Conservation (phyloP, 2,113 vertebrate genomes). For the Saccopteryx leptura region DNA sequence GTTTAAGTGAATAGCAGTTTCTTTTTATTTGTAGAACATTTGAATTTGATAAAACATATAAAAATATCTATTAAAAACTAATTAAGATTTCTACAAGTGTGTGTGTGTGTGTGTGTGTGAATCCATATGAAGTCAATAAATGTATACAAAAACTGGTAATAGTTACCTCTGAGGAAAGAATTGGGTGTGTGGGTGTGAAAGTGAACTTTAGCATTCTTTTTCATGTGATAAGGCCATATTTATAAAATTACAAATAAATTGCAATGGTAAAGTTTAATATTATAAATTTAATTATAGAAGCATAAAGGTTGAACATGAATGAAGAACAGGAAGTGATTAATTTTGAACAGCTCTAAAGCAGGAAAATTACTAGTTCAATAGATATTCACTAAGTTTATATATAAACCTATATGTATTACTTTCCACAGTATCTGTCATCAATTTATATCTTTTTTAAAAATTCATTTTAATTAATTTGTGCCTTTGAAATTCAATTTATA, state of each 20-base stretch:
- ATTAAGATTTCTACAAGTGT: neutral
- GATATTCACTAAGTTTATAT: neutral
- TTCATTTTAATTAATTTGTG: neutral
- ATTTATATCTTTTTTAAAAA: neutral
- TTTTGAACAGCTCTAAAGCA: neutral
- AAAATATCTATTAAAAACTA: neutral
- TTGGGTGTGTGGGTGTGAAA: neutral
- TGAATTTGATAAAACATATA: neutral
- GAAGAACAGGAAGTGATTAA: neutral
- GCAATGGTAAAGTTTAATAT: neutral
- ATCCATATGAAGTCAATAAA: neutral
- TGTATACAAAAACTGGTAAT: neutral
- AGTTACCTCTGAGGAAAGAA: neutral
- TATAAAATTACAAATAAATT: conserved; percentile 7
- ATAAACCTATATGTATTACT: neutral
- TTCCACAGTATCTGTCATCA: neutral
- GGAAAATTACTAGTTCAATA: neutral
- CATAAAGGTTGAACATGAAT: neutral
- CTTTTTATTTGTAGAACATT: neutral
- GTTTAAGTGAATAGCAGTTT: neutral
- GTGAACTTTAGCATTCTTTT: neutral
- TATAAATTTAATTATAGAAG: neutral
- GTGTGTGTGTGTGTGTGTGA: neutral
- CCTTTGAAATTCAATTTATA: neutral
- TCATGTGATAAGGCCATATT: neutral